phyloP scores from a whole-genome alignment of 2,888 invertebrate genomes.

The Megalurothrips usitatus region DNA sequence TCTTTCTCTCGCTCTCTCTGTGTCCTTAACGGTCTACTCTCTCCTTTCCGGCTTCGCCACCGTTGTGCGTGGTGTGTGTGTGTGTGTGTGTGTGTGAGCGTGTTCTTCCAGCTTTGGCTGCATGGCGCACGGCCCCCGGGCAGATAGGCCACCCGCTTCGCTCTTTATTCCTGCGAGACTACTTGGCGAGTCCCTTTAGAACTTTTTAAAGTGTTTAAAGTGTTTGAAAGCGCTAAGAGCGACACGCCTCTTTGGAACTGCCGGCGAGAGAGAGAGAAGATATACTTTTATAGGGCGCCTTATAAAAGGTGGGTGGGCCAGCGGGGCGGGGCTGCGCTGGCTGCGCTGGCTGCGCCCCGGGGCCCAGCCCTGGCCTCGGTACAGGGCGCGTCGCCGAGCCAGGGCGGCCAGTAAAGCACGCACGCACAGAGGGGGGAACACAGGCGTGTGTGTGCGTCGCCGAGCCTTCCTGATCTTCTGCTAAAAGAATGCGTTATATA shows the following conservation, averaged over 20 bases:
- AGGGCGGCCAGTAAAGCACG: too few relatives aligned
- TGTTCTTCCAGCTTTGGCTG: not conserved
- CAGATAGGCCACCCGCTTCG: slow-evolving; percentile 4
- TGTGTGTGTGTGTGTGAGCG: not conserved
- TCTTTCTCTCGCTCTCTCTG: not conserved
- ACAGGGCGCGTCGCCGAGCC: too few relatives aligned
- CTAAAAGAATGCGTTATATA: too few relatives aligned
- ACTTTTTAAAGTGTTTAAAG: slow-evolving; percentile 27
- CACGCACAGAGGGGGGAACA: too few relatives aligned
- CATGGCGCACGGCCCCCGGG: not conserved
- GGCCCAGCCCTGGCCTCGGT: too few relatives aligned
- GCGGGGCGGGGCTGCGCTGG: not conserved
- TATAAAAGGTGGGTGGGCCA: slow-evolving; percentile 4
- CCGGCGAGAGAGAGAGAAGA: not conserved
- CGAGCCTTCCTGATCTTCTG: too few relatives aligned
- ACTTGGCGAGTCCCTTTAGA: slow-evolving; percentile 24
- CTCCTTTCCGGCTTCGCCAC: not conserved
- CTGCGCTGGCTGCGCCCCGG: not conserved
- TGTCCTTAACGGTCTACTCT: not conserved
- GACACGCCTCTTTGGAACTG: slow-evolving; percentile 19
- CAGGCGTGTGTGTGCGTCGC: too few relatives aligned
- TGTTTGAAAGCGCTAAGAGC: slow-evolving; percentile 26
- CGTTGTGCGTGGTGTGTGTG: not conserved
- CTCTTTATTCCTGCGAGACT: slow-evolving; percentile 19
- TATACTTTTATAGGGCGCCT: slow-evolving; percentile 23